Evolutionary conservation across 2,888 invertebrate species (phyloP).

Genomic region (Sarcophaga caerulescens): DNA sequence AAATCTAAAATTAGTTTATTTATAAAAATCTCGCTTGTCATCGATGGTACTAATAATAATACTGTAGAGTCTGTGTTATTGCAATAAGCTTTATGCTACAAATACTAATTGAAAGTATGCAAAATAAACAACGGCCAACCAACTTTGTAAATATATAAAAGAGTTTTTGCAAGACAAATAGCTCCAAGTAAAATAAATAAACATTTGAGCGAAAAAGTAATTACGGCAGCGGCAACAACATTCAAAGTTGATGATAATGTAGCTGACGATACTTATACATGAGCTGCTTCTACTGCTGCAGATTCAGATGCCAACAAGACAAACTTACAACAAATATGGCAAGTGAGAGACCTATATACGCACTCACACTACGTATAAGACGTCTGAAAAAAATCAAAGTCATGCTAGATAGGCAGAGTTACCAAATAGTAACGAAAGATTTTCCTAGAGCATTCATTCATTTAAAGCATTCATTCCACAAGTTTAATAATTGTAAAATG

Average conservation of each 20-base stretch:
- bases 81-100: neutral
- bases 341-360: neutral
- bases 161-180: conserved; percentile 55
- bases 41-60: conserved; percentile 23
- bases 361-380: neutral
- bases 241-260: conserved; percentile 50
- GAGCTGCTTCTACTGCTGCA: conserved; percentile 33
- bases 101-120: conserved; percentile 35
- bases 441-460: too few species aligned
- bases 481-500: too few species aligned
- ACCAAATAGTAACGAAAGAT: too few species aligned
- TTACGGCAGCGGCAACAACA: conserved; percentile 10
- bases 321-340: conserved; percentile 36
- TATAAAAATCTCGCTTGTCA: conserved; percentile 3
- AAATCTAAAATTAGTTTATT: neutral
- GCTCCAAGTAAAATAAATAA: conserved; percentile 55
- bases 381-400: neutral
- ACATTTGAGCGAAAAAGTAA: conserved; percentile 25
- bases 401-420: neutral
- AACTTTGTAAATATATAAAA: conserved; percentile 4
- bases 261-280: conserved; percentile 41
- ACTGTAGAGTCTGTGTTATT: neutral
- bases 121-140: conserved; percentile 19
- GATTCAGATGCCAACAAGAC: conserved; percentile 40
- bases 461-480: too few species aligned